Evolutionary conservation across 23 tunicate genomes (phyloP).

Genomic region (Ascidia mentula): DNA sequence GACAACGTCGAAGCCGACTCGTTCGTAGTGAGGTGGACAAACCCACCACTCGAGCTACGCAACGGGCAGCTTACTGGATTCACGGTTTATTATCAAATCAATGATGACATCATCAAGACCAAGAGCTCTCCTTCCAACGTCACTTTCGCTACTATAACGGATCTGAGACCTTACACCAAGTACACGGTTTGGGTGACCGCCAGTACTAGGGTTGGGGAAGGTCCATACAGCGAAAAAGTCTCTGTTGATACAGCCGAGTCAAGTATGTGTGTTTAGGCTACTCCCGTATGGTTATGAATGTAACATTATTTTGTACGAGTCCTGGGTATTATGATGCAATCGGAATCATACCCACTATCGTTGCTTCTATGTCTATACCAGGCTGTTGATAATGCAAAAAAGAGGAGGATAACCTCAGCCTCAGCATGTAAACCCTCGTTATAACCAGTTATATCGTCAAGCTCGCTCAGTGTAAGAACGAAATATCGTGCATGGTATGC

Average conservation of each 20-base stretch:
- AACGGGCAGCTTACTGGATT: constrained; percentile 57
- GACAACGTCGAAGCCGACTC: constrained; percentile 30
- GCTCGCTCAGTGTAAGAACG: background rate
- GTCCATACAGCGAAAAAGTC: constrained; percentile 56
- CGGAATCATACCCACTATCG: too few species aligned
- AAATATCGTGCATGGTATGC: background rate
- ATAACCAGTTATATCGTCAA: background rate
- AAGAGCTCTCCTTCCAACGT: constrained; percentile 10
- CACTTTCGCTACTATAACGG: constrained; percentile 8
- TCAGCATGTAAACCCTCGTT: background rate
- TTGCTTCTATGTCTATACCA: too few species aligned
- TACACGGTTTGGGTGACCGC: constrained; percentile 72
- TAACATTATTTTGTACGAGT: too few species aligned
- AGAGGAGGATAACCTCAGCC: too few species aligned
- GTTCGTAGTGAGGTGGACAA: constrained; percentile 52
- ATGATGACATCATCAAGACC: background rate
- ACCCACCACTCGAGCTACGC: constrained; percentile 34
- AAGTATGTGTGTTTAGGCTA: constrained; percentile 20
- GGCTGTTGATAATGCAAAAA: too few species aligned
- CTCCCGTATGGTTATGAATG: too few species aligned
- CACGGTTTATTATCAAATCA: constrained; percentile 22
- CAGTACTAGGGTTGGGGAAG: constrained; percentile 81
- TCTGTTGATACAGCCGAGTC: constrained; percentile 48
- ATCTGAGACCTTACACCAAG: constrained; percentile 48
- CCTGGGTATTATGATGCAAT: too few species aligned